Conservation (phyloP, 2,888 invertebrate genomes). For the Lasioglossum marginatum region DNA sequence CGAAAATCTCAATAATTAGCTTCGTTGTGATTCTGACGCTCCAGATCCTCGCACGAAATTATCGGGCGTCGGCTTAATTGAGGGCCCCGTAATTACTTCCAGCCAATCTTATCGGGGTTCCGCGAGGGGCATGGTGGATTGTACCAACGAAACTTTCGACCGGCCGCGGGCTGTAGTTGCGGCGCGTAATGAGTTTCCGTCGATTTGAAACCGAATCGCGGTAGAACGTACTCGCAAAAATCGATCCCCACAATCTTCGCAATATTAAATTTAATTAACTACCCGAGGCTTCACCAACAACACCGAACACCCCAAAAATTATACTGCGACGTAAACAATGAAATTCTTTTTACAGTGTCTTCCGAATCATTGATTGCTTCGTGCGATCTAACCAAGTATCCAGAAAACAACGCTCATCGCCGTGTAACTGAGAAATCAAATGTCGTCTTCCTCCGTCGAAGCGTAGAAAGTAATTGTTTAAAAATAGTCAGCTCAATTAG, state of each 20-base stretch:
- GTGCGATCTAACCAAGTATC: neutral
- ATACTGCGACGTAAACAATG: neutral
- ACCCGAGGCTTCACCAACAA: slow-evolving; percentile 48
- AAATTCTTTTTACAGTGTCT: slow-evolving; percentile 65
- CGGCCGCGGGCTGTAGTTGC: too few species aligned
- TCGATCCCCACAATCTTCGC: neutral
- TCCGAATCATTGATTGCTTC: slow-evolving; percentile 32
- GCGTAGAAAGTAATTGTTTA: slow-evolving; percentile 25
- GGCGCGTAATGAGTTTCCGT: slow-evolving; percentile 43
- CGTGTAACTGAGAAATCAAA: slow-evolving; percentile 38
- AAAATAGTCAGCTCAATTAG: neutral
- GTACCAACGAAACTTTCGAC: slow-evolving; percentile 32
- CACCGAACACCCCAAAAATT: neutral
- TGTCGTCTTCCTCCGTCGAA: slow-evolving; percentile 61
- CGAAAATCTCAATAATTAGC: slow-evolving; percentile 77
- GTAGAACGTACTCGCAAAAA: neutral
- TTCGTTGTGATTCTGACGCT: slow-evolving; percentile 64
- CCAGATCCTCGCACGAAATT: slow-evolving; percentile 68
- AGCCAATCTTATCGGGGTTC: slow-evolving; percentile 62
- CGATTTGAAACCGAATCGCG: slow-evolving; percentile 22
- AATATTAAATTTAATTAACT: neutral
- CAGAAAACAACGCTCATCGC: neutral
- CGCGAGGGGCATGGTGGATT: slow-evolving; percentile 43
- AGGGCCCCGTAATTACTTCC: slow-evolving; percentile 66
- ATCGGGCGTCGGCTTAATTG: slow-evolving; percentile 67